These are phyloP conservation scores for Rousettus leschenaultii DNA, from an alignment of 2,113 vertebrate species.

Conservation along the genomic window DNA sequence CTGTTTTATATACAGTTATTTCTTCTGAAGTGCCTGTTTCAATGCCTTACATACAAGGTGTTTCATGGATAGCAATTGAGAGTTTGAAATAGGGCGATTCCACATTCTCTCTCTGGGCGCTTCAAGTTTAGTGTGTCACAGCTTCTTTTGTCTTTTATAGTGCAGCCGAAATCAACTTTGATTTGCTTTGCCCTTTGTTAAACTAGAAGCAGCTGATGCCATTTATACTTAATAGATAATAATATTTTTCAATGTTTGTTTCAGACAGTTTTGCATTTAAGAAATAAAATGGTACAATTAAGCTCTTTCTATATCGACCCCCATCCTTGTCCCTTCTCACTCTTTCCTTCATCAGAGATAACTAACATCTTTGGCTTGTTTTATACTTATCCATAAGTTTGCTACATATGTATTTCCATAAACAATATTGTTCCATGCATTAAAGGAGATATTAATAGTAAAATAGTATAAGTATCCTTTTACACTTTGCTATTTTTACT, in stretches of 20 bases:
- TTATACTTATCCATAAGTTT: neutral
- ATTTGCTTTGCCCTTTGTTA: conserved; percentile 8
- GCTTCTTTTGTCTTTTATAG: neutral
- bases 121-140: neutral
- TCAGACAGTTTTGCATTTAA: neutral
- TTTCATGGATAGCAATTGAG: neutral
- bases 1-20: neutral
- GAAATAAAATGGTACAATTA: neutral
- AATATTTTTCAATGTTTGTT: neutral
- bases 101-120: neutral
- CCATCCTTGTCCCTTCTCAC: neutral
- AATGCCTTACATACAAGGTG: neutral
- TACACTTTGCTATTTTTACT: neutral
- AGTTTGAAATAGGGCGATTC: neutral
- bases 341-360: neutral
- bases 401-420: neutral
- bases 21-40: neutral
- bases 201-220: neutral
- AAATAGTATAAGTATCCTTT: neutral
- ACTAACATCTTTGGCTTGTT: neutral
- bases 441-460: neutral
- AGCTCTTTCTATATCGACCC: neutral
- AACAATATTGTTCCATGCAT: neutral
- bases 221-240: neutral
- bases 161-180: neutral